Evolutionary conservation across 1,140 invertebrate species (phyloP), one percentile per base, ranked within the genome.

Genomic region (Limonius californicus): DNA sequence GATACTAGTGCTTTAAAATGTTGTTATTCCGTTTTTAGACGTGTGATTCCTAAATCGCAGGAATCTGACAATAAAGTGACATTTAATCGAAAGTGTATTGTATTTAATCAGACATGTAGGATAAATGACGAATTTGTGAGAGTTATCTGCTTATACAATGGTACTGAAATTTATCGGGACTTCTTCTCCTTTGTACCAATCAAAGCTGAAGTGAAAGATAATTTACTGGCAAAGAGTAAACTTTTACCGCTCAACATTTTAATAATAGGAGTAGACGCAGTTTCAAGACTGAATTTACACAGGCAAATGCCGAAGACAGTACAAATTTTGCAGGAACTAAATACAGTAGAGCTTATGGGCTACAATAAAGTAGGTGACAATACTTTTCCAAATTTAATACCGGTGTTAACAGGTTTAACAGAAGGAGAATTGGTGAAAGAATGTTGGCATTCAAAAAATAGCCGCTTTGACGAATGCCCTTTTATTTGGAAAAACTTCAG

Each of bases 331-430:
- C 79, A 81, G 59, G 74, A 83, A 9, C 76, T 89, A 4, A 80
- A 78, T 0, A 85, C 86, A 8, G 81, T 89, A 7, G 88, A 89
- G 73, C 79, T 93, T 64, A 71, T 85, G 53, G 91, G 91, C 12
- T 93, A 89, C 73, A 92, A 89, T 66, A 93, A 92, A 80, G 84
- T 92, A 2, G 91, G 82, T 0, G 89, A 91, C 69, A 92, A 94
- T 70, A 92, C 91, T 0, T 93, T 89, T 72, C 89, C 89, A 0
- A 94, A 95, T 74, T 66, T 94, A 21, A 81, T 91, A 0, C 84
- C 90, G 0, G 77, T 90, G 7, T 72, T 94, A 0, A 85, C 85
- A 1, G 91, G 91, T 0, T 69, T 86, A 14, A 82, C 75, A 30
- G 81, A 82, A 15, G 74, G 77, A 1, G 88, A 88, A 65, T 66